Conservation (phyloP, 2,888 invertebrate species). For the Aricia artaxerxes region DNA sequence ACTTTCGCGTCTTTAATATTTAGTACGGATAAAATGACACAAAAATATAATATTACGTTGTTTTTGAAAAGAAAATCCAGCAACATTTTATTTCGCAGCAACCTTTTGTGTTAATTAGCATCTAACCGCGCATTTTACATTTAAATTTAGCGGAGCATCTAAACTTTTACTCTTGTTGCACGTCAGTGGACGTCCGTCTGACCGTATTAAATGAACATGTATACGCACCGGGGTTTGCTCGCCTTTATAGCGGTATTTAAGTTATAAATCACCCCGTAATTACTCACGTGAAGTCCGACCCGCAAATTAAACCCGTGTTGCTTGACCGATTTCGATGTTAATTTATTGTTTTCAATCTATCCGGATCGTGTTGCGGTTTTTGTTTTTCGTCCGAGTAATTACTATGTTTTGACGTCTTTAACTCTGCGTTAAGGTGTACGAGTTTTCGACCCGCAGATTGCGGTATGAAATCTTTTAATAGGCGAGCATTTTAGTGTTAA, state of each 20-base stretch:
- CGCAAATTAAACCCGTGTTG: constrained; percentile 43
- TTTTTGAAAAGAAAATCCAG: background rate
- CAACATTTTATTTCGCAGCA: constrained; percentile 16
- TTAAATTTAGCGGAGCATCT: background rate
- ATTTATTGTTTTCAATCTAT: constrained; percentile 24
- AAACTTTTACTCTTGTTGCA: constrained; percentile 21
- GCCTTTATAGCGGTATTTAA: constrained; percentile 51
- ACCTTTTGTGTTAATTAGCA: background rate
- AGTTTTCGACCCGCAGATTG: background rate
- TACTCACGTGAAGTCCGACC: constrained; percentile 49
- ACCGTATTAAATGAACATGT: constrained; percentile 56
- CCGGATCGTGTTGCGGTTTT: constrained; percentile 17
- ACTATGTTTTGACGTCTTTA: constrained; percentile 16
- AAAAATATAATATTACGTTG: background rate
- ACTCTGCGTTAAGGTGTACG: background rate
- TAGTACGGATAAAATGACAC: background rate
- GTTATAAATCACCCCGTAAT: constrained; percentile 67
- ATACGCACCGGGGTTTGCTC: constrained; percentile 47
- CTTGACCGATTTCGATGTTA: constrained; percentile 27
- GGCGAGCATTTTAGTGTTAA: constrained; percentile 1
- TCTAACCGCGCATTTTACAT: background rate
- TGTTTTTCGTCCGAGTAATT: background rate
- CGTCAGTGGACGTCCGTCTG: constrained; percentile 2
- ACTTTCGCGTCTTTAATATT: too few relatives aligned
- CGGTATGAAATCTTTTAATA: background rate